Evolutionary conservation across 2,113 vertebrate genomes (phyloP).

Genomic region (Sylvilagus bachmani): DNA sequence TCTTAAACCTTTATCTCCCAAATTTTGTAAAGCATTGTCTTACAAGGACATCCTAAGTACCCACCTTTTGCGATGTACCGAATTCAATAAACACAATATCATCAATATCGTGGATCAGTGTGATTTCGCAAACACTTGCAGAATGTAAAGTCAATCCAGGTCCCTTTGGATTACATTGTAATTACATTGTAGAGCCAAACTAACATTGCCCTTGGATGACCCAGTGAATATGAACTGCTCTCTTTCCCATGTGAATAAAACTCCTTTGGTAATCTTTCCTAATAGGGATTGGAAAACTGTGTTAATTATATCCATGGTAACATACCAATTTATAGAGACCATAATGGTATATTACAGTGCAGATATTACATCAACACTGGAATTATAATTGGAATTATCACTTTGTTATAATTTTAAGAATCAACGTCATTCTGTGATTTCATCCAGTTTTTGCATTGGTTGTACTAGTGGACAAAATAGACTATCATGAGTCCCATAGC

Average conservation of each 20-base stretch:
- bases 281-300: neutral
- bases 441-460: neutral
- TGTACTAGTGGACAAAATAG: neutral
- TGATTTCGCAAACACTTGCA: slow-evolving; percentile 46
- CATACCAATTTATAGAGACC: neutral
- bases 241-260: neutral
- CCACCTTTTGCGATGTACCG: neutral
- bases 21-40: neutral
- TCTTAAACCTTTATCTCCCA: neutral
- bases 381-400: neutral
- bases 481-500: neutral
- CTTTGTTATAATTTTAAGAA: neutral
- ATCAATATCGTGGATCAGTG: neutral
- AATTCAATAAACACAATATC: neutral
- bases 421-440: neutral
- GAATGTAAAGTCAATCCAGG: slow-evolving; percentile 45
- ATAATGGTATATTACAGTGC: neutral
- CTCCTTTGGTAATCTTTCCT: neutral
- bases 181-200: neutral
- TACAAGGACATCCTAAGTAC: neutral
- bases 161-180: slow-evolving; percentile 7
- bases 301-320: neutral
- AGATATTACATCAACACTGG: neutral
- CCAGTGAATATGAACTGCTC: neutral
- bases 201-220: neutral